phyloP scores from a whole-genome alignment of 2,797 vertebrate genomes.

The Coilia nasus region DNA sequence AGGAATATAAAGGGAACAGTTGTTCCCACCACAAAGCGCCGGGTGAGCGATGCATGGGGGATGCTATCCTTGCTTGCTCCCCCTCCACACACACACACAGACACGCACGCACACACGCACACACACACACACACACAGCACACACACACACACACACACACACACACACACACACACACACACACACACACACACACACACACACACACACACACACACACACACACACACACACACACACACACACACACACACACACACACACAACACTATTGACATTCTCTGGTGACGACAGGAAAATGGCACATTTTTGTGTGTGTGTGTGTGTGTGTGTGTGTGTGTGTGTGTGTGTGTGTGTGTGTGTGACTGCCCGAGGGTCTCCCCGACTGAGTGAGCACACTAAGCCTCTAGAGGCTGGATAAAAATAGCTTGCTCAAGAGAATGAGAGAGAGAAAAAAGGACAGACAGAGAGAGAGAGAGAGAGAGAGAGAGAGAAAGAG shows the following conservation, averaged over 20 bases:
- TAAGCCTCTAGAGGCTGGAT: conserved; percentile 54
- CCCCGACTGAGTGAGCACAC: conserved; percentile 44
- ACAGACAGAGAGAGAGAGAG: not conserved
- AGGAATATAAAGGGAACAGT: not conserved
- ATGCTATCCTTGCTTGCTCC: not conserved
- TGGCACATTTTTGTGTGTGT: not conserved
- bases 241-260: too few species aligned
- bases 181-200: conserved; percentile 4
- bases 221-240: not conserved
- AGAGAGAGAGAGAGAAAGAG: not conserved
- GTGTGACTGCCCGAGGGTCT: conserved; percentile 42
- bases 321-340: conserved; percentile 18
- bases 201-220: not conserved
- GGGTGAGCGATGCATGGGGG: not conserved
- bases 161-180: conserved; percentile 25
- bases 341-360: conserved; percentile 20
- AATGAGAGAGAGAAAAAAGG: not conserved
- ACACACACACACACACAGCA: too few species aligned
- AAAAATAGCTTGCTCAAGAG: not conserved
- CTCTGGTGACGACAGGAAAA: not conserved
- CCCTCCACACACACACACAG: not conserved
- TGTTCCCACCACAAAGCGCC: not conserved
- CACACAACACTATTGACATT: not conserved
- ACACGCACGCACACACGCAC: not conserved
- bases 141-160: conserved; percentile 31